Percentiles rank a stretch among this genome's conserved stretches.
Evolutionary conservation across 2,113 vertebrate species (phyloP).

Genomic region (Muntiacus muntjak): DNA sequence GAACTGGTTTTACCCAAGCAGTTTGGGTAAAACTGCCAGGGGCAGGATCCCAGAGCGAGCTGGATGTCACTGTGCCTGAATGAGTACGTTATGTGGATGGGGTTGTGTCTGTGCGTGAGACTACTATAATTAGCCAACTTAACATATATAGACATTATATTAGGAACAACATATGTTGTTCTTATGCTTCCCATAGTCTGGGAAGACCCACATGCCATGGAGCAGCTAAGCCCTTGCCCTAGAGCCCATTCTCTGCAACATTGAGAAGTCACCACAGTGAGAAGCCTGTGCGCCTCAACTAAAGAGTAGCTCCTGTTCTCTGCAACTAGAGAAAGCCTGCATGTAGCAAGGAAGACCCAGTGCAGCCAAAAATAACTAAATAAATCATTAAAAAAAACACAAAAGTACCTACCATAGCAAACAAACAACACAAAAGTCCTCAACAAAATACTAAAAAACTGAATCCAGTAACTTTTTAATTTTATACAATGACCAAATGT

Average conservation of each 20-base stretch:
- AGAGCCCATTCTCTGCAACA: background rate
- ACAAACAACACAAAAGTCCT: background rate
- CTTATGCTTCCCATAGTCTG: too few species aligned
- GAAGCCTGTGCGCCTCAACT: background rate
- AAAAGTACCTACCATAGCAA: background rate
- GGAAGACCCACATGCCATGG: background rate
- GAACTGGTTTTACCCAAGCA: background rate
- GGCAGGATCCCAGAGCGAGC: background rate
- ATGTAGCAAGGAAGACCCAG: background rate
- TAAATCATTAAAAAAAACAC: background rate
- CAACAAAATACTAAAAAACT: background rate
- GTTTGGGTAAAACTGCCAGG: background rate
- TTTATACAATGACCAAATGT: background rate
- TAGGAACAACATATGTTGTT: too few species aligned
- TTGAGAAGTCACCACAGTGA: background rate
- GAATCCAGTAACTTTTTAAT: background rate
- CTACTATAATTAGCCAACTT: background rate
- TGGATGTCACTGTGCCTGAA: background rate
- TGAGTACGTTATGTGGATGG: background rate
- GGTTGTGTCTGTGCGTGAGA: background rate
- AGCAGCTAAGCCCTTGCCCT: background rate
- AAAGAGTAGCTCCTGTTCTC: background rate
- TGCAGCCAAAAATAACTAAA: background rate
- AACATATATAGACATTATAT: background rate
- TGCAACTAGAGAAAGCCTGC: background rate